phyloP scores from a whole-genome alignment of 37 sponge, comb jelly and placozoan genomes.

The Mnemiopsis leidyi region DNA sequence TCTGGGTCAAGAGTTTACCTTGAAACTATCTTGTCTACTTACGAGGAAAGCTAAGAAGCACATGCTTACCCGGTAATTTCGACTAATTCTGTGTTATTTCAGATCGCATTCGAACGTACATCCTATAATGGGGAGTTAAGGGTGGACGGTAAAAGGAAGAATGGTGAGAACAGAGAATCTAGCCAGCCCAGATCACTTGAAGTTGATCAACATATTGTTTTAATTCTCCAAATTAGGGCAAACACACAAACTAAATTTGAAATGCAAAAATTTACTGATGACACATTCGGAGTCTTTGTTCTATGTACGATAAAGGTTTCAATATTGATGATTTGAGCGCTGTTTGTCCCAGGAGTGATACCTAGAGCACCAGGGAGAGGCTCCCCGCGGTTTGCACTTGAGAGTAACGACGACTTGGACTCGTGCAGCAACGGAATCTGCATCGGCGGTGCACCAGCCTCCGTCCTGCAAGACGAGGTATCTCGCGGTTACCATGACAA shows the following conservation, averaged over 20 bases:
- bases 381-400: not conserved
- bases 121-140: not conserved
- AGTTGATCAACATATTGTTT: too few relatives aligned
- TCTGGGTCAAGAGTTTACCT: too few relatives aligned
- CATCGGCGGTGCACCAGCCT: constrained; percentile 4
- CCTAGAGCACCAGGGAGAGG: not conserved
- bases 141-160: not conserved
- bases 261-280: too few relatives aligned
- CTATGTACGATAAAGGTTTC: too few relatives aligned
- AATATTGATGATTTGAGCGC: not conserved
- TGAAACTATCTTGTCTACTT: too few relatives aligned
- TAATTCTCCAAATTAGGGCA: too few relatives aligned
- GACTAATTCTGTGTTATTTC: not conserved
- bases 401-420: not conserved
- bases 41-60: too few relatives aligned
- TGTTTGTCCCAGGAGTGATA: not conserved
- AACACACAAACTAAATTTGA: too few relatives aligned
- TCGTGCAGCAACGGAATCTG: constrained; percentile 28
- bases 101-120: not conserved
- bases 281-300: too few relatives aligned
- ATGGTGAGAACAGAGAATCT: not conserved
- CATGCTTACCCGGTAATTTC: too few relatives aligned
- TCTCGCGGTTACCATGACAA: not conserved
- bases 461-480: not conserved
- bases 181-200: too few relatives aligned